A percentile compares a stretch with the other conserved stretches of the same genome.
These are phyloP conservation scores for Diaphora mendica DNA, from an alignment of 2,888 invertebrate genomes.

Conservation along the genomic window DNA sequence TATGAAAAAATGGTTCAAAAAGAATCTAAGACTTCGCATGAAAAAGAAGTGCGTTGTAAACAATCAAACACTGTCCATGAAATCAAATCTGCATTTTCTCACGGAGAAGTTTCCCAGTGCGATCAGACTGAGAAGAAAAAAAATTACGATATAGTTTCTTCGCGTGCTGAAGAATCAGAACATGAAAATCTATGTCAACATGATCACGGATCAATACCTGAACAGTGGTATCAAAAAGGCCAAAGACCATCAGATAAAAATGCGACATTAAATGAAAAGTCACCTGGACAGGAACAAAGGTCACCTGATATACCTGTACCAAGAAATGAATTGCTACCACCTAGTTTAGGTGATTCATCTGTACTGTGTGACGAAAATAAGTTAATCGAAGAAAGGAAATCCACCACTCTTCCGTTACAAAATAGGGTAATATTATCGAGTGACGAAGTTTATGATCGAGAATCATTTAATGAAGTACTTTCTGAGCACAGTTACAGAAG, in stretches of 20 bases:
- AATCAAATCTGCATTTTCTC: neutral
- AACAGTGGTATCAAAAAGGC: neutral
- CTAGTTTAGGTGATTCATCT: neutral
- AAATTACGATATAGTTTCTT: neutral
- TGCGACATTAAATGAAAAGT: neutral
- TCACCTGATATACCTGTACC: neutral
- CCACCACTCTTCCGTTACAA: neutral
- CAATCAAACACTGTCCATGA: neutral
- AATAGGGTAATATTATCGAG: neutral
- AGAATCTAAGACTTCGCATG: neutral
- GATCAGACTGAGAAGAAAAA: neutral
- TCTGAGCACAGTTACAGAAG: slow-evolving; percentile 18
- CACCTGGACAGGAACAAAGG: neutral
- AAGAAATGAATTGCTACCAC: neutral
- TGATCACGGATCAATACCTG: neutral
- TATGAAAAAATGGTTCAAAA: slow-evolving; percentile 1
- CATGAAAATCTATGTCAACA: neutral
- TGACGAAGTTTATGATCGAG: slow-evolving; percentile 1
- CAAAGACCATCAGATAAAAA: neutral
- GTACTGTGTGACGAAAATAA: neutral
- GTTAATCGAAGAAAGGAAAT: slow-evolving; percentile 13
- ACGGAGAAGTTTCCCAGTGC: neutral
- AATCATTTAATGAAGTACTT: slow-evolving; percentile 16
- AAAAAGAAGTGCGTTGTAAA: neutral
- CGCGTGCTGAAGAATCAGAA: neutral